phyloP scores from a whole-genome alignment of 1,140 invertebrate species.

The Hylyphantes graminicola region DNA sequence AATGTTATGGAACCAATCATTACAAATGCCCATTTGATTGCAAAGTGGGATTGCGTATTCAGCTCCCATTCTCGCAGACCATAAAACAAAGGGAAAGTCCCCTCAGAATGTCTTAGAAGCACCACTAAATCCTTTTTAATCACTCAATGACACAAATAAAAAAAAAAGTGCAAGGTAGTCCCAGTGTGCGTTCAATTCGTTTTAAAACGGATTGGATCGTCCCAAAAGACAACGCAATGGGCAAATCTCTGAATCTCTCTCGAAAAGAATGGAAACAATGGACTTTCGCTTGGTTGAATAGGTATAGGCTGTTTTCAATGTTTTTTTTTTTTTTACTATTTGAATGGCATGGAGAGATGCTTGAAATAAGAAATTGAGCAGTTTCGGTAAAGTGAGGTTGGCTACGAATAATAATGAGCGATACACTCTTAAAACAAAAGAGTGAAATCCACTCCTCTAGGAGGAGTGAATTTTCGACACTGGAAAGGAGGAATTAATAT shows the following conservation, averaged over 20 bases:
- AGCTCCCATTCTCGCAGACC: too few species aligned
- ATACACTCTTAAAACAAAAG: too few species aligned
- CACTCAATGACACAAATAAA: slow-evolving; percentile 40
- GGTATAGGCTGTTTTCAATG: slow-evolving; percentile 17
- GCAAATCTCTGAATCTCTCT: not conserved
- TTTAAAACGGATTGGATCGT: slow-evolving; percentile 30
- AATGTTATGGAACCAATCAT: too few species aligned
- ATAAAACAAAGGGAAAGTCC: not conserved
- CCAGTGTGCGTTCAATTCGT: not conserved
- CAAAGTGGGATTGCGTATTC: too few species aligned
- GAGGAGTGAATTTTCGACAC: too few species aligned
- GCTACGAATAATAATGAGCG: too few species aligned
- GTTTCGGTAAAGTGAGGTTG: too few species aligned
- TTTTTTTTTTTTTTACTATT: not conserved
- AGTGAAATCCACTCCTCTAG: too few species aligned
- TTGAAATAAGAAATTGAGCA: too few species aligned
- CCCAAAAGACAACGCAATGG: not conserved
- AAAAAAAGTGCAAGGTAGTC: slow-evolving; percentile 8
- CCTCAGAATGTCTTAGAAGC: not conserved
- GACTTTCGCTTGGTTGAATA: not conserved
- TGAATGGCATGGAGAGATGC: too few species aligned
- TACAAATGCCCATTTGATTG: too few species aligned
- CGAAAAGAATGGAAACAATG: slow-evolving; percentile 1
- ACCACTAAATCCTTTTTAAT: slow-evolving; percentile 43
- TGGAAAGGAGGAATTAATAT: too few species aligned